phyloP scores from a whole-genome alignment of 2,888 invertebrate species.

The Celastrina argiolus region DNA sequence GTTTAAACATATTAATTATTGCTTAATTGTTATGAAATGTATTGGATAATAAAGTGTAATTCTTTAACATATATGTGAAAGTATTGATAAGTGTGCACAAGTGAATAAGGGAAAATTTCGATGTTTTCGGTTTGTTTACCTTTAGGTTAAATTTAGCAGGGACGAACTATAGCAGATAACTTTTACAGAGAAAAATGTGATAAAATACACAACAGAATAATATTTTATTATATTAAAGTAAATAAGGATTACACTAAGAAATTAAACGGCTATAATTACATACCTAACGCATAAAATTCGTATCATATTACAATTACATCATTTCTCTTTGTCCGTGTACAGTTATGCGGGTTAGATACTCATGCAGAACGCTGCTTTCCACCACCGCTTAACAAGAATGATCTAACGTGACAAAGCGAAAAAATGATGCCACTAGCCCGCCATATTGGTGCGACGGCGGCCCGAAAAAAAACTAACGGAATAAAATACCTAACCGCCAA shows the following conservation, averaged over 20 bases:
- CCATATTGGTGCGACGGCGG: conserved; percentile 70
- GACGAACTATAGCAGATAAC: background rate
- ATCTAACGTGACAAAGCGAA: conserved; percentile 77
- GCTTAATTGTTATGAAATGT: too few relatives aligned
- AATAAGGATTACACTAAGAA: too few relatives aligned
- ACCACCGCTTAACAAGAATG: conserved; percentile 70
- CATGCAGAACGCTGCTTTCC: conserved; percentile 68
- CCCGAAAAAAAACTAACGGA: conserved; percentile 77
- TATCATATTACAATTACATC: conserved; percentile 60
- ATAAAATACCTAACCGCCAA: conserved; percentile 73
- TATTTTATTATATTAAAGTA: background rate
- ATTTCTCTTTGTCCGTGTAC: conserved; percentile 55
- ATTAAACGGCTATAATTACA: background rate
- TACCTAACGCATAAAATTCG: conserved; percentile 27
- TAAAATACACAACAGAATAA: background rate
- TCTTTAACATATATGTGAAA: too few relatives aligned
- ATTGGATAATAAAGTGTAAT: too few relatives aligned
- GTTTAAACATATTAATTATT: too few relatives aligned
- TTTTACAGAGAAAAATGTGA: background rate
- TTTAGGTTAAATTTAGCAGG: too few relatives aligned
- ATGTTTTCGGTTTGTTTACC: too few relatives aligned
- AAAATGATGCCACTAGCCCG: conserved; percentile 72
- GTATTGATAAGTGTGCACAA: too few relatives aligned
- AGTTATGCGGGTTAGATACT: conserved; percentile 67
- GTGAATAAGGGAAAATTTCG: too few relatives aligned